Conservation (phyloP, 2,113 vertebrate species). For the Phalacrocorax brasilianus region DNA sequence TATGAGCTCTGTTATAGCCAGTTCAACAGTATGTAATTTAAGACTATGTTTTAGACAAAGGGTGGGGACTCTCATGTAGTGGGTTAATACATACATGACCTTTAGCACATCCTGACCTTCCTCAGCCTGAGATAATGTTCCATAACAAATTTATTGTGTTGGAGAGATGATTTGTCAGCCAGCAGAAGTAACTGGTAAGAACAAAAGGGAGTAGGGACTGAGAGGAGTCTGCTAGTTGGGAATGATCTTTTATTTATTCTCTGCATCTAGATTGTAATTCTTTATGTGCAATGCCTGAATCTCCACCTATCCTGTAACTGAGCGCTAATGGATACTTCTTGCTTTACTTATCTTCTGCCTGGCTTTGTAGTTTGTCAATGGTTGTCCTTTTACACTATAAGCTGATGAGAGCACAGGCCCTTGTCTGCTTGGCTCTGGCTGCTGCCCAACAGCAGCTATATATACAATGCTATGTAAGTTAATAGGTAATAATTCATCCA, state of each 20-base stretch:
- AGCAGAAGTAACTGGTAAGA: slow-evolving; percentile 41
- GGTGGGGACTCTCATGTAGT: slow-evolving; percentile 36
- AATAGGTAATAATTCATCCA: slow-evolving; percentile 39
- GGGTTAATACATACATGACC: slow-evolving; percentile 70
- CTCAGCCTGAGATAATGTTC: slow-evolving; percentile 71
- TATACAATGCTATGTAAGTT: neutral
- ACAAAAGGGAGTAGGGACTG: slow-evolving; percentile 17
- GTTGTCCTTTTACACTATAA: neutral
- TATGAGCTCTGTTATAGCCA: slow-evolving; percentile 27
- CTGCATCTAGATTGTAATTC: neutral
- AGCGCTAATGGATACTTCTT: neutral
- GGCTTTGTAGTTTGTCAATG: neutral
- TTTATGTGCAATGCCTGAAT: neutral
- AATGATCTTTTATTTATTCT: slow-evolving; percentile 44
- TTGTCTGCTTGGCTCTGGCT: neutral
- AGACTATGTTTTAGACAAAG: slow-evolving; percentile 32
- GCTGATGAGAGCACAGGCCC: neutral
- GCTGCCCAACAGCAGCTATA: slow-evolving; percentile 6
- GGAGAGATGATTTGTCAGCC: slow-evolving; percentile 64
- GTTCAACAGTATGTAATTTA: slow-evolving; percentile 54
- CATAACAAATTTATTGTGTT: slow-evolving; percentile 71
- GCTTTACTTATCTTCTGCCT: neutral
- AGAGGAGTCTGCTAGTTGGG: neutral
- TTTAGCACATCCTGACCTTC: slow-evolving; percentile 69
- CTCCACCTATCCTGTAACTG: neutral